Conservation (phyloP, 2,797 vertebrate genomes). For the Ptychobarbus kaznakovi region DNA sequence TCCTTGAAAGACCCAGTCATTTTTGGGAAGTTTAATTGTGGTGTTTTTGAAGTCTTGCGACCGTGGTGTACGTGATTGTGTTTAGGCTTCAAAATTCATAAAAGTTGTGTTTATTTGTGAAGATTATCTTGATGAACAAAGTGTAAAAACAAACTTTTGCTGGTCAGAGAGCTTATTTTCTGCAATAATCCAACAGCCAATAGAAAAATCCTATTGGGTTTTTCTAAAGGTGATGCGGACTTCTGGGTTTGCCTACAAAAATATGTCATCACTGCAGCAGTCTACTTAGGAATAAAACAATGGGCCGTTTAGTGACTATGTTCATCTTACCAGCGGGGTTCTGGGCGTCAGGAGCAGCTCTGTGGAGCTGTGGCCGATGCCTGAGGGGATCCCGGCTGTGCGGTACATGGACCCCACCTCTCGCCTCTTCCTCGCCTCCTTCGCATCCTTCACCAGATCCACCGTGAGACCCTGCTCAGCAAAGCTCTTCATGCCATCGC, state of each 20-base stretch:
- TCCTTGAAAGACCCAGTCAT: no score
- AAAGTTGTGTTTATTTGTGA: no score
- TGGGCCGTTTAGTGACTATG: background rate
- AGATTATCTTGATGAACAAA: background rate
- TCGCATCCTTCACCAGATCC: slow-evolving; percentile 79
- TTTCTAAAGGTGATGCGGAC: background rate
- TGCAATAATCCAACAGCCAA: background rate
- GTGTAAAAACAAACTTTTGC: background rate
- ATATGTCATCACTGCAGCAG: background rate
- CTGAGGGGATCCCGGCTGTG: slow-evolving; percentile 79
- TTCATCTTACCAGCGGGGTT: slow-evolving; percentile 74
- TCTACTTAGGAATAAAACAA: background rate
- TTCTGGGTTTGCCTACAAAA: background rate
- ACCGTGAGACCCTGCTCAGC: slow-evolving; percentile 80
- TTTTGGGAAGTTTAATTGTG: no score
- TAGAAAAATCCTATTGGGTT: background rate
- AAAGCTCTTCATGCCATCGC: slow-evolving; percentile 78
- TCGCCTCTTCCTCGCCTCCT: slow-evolving; percentile 77
- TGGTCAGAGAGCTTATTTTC: background rate
- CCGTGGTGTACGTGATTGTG: no score
- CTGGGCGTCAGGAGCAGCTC: slow-evolving; percentile 79
- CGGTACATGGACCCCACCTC: slow-evolving; percentile 78
- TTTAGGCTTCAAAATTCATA: no score
- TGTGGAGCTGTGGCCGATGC: slow-evolving; percentile 82
- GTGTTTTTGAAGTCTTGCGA: no score